A percentile compares a stretch with the other conserved stretches of the same genome.
Conservation (phyloP, 2,888 invertebrate species). For the Esperia sulphurella region DNA sequence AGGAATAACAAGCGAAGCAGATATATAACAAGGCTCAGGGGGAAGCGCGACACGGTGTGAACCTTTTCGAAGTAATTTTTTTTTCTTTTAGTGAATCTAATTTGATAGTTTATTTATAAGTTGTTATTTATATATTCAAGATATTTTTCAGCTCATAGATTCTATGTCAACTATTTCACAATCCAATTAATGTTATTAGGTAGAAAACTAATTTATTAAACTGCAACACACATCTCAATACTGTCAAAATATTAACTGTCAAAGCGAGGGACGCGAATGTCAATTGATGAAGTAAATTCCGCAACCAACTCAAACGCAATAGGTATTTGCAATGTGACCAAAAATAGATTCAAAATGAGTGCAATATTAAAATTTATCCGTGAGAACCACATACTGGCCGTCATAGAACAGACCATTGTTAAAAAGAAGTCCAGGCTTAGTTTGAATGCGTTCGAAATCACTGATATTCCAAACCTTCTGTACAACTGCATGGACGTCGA, state of each 20-base stretch:
- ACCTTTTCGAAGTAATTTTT: too few relatives aligned
- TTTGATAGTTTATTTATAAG: too few relatives aligned
- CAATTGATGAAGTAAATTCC: slow-evolving; percentile 25
- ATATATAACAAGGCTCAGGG: too few relatives aligned
- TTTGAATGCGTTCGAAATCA: slow-evolving; percentile 82
- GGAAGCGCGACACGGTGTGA: too few relatives aligned
- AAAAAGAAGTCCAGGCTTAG: slow-evolving; percentile 80
- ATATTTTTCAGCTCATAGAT: too few relatives aligned
- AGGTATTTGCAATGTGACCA: slow-evolving; percentile 48
- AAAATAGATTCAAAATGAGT: slow-evolving; percentile 75
- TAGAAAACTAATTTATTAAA: slow-evolving; percentile 3
- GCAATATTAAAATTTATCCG: slow-evolving; percentile 83
- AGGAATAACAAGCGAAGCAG: too few relatives aligned
- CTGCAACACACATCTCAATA: not conserved
- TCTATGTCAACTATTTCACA: too few relatives aligned
- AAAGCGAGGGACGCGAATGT: slow-evolving; percentile 16
- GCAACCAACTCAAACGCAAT: slow-evolving; percentile 64
- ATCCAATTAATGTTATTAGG: not conserved
- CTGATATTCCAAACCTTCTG: slow-evolving; percentile 78
- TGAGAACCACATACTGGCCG: slow-evolving; percentile 82
- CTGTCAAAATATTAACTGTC: not conserved
- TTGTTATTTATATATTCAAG: too few relatives aligned
- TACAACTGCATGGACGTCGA: slow-evolving; percentile 77
- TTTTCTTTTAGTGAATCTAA: too few relatives aligned
- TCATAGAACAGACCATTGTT: slow-evolving; percentile 81